These are phyloP conservation scores for Steromphala cineraria DNA, from an alignment of 2,888 invertebrate genomes.

Conservation along the genomic window DNA sequence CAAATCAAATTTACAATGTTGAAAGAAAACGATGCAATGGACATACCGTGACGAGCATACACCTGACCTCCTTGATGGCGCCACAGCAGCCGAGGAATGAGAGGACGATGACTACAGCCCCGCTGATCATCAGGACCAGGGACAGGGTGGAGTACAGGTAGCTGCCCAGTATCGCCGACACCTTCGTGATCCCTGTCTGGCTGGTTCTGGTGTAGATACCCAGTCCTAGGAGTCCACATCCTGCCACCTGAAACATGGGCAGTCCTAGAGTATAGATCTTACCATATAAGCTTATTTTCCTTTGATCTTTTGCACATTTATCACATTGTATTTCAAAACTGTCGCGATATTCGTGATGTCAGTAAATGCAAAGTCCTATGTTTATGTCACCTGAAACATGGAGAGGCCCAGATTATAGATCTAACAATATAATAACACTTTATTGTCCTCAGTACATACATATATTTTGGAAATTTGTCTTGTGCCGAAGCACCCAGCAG, in stretches of 20 bases:
- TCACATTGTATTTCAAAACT: too few species aligned
- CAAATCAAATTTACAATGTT: too few species aligned
- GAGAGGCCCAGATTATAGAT: too few species aligned
- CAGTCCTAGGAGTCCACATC: slow-evolving; percentile 80
- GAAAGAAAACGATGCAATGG: not conserved
- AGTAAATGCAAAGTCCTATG: too few species aligned
- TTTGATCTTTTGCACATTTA: too few species aligned
- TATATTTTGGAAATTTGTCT: too few species aligned
- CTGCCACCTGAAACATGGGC: slow-evolving; percentile 54
- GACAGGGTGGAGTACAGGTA: slow-evolving; percentile 91
- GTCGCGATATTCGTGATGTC: too few species aligned
- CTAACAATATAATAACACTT: too few species aligned
- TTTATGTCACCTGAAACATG: not conserved
- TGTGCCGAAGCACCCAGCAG: too few species aligned
- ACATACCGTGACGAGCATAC: slow-evolving; percentile 92
- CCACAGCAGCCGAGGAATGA: slow-evolving; percentile 95
- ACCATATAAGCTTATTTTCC: too few species aligned
- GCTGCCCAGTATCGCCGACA: slow-evolving; percentile 82
- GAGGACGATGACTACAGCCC: slow-evolving; percentile 86
- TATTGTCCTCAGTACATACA: too few species aligned
- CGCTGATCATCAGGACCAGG: slow-evolving; percentile 88
- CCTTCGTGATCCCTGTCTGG: slow-evolving; percentile 88
- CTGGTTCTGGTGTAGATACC: slow-evolving; percentile 91
- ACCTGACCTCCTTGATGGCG: slow-evolving; percentile 94
- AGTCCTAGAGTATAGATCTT: not conserved